phyloP scores from a whole-genome alignment of 2,113 vertebrate species.

The Dicaeum eximium region DNA sequence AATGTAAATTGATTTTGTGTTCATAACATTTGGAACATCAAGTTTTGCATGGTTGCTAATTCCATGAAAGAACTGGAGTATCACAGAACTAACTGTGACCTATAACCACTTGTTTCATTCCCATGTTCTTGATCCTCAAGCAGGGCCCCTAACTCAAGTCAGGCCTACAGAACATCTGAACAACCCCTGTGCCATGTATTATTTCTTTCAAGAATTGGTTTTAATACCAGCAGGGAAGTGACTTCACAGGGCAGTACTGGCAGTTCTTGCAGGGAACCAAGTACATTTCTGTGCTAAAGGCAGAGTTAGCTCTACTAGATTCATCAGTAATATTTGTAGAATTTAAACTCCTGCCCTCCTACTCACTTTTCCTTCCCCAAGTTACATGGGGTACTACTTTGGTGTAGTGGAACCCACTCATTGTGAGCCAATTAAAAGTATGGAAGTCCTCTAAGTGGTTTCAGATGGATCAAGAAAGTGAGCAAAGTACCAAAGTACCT shows the following conservation, averaged over 20 bases:
- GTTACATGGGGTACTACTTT: accelerated
- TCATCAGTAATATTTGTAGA: background rate
- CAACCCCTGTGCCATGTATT: background rate
- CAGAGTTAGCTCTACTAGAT: background rate
- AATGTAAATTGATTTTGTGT: background rate
- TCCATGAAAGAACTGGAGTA: background rate
- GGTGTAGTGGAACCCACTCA: background rate
- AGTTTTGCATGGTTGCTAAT: background rate
- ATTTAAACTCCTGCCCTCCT: background rate
- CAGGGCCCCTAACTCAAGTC: background rate
- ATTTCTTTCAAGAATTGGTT: background rate
- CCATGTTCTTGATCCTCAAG: background rate
- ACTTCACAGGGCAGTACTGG: too few relatives aligned
- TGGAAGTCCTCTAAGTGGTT: background rate
- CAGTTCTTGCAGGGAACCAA: background rate
- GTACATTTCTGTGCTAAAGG: background rate
- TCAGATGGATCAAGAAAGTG: background rate
- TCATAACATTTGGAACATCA: background rate
- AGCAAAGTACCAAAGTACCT: background rate
- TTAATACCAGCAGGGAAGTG: background rate
- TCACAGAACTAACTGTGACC: background rate
- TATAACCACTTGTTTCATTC: background rate
- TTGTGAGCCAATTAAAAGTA: background rate
- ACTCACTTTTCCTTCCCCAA: background rate
- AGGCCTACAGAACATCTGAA: background rate